phyloP scores from a whole-genome alignment of 2,888 invertebrate species.

The Elaeidobius kamerunicus region DNA sequence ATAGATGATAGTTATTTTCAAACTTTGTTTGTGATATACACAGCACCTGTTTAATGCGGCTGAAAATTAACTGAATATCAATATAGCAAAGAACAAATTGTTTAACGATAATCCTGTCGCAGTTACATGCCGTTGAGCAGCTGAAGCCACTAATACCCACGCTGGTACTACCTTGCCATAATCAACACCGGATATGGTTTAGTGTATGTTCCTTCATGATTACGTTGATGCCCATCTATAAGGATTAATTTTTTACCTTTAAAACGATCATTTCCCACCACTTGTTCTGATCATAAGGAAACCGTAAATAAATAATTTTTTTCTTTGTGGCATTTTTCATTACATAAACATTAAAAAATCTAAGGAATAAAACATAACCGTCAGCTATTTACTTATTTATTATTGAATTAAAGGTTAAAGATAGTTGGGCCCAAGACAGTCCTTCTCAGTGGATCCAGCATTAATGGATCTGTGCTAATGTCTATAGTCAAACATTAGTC shows the following conservation, averaged over 20 bases:
- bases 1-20: too few relatives aligned
- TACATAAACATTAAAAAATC: too few relatives aligned
- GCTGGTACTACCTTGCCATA: conserved; percentile 17
- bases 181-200: conserved; percentile 23
- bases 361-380: too few relatives aligned
- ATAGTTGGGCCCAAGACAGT: too few relatives aligned
- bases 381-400: too few relatives aligned
- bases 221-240: conserved; percentile 18
- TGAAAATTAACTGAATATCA: conserved; percentile 18
- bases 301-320: too few relatives aligned
- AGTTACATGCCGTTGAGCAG: conserved; percentile 19
- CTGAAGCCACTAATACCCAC: conserved; percentile 12
- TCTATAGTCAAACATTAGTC: too few relatives aligned
- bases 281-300: neutral
- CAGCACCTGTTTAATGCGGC: conserved; percentile 11
- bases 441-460: too few relatives aligned
- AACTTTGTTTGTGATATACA: too few relatives aligned
- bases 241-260: conserved; percentile 6
- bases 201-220: conserved; percentile 17
- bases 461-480: too few relatives aligned
- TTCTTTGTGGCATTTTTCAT: too few relatives aligned
- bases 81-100: conserved; percentile 14
- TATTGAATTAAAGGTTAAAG: too few relatives aligned
- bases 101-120: conserved; percentile 17
- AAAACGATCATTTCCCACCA: neutral